A percentile compares a stretch with the other conserved stretches of the same genome.
Evolutionary conservation across 2,113 vertebrate species (phyloP).

Genomic region (Entelurus aequoreus): DNA sequence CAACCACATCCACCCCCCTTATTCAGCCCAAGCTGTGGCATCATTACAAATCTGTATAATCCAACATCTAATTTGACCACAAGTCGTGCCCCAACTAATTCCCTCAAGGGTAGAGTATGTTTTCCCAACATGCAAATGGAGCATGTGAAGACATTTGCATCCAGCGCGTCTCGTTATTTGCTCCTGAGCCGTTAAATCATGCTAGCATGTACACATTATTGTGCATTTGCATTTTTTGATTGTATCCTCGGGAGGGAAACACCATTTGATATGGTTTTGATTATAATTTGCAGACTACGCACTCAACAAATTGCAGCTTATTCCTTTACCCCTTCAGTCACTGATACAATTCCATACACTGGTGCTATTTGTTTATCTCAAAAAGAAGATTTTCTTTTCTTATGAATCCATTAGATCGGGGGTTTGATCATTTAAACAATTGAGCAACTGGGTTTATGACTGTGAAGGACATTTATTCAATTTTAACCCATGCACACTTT

Average conservation of each 20-base stretch:
- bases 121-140: constrained; percentile 22
- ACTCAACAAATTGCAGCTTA: constrained; percentile 36
- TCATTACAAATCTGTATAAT: constrained; percentile 43
- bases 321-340: constrained; percentile 3
- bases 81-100: constrained; percentile 41
- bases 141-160: constrained; percentile 29
- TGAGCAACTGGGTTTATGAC: not conserved
- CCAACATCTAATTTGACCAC: constrained; percentile 42
- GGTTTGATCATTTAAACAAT: not conserved
- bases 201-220: constrained; percentile 26
- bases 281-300: constrained; percentile 49
- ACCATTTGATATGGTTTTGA: constrained; percentile 44
- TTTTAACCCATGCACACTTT: not conserved
- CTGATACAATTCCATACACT: not conserved
- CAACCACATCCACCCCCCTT: constrained; percentile 29
- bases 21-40: constrained; percentile 21
- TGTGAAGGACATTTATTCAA: not conserved
- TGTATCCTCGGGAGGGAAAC: constrained; percentile 45
- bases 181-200: constrained; percentile 48
- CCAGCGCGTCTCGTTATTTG: constrained; percentile 47
- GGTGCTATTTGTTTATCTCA: constrained; percentile 7
- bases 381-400: constrained; percentile 7
- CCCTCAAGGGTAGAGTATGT: constrained; percentile 32
- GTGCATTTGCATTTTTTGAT: constrained; percentile 53
- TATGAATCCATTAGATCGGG: not conserved